phyloP scores from a whole-genome alignment of 2,888 invertebrate genomes.

The Rapana venosa region DNA sequence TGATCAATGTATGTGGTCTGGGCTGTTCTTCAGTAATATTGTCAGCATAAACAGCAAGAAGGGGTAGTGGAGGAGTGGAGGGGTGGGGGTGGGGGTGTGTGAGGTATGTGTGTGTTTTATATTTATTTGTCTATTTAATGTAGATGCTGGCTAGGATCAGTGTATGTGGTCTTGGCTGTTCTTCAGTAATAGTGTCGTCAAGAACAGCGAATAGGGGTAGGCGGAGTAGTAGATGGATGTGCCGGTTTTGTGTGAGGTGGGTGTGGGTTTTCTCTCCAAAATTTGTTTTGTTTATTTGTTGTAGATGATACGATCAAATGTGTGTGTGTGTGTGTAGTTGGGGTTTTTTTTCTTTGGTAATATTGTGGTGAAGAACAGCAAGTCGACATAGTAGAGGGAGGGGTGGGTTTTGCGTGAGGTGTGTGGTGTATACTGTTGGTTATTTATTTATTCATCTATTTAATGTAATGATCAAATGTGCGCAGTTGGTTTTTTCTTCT shows the following conservation, averaged over 20 bases:
- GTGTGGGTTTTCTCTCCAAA: too few relatives aligned
- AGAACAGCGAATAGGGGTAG: neutral
- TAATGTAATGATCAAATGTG: too few relatives aligned
- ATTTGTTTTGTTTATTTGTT: too few relatives aligned
- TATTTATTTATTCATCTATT: neutral
- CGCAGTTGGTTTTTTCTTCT: too few relatives aligned
- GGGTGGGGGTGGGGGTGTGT: too few relatives aligned
- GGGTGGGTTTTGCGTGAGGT: too few relatives aligned
- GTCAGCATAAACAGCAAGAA: constrained; percentile 54
- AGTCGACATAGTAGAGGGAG: neutral
- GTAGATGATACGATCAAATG: too few relatives aligned
- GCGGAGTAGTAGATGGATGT: too few relatives aligned
- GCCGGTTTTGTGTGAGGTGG: too few relatives aligned
- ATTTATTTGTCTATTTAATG: neutral
- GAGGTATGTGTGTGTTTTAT: neutral
- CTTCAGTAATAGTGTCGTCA: neutral
- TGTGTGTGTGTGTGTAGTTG: too few relatives aligned
- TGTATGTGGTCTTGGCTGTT: neutral
- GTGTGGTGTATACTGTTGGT: neutral
- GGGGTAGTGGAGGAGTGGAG: neutral
- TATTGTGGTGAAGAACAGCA: constrained; percentile 63
- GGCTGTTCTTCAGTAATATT: constrained; percentile 66
- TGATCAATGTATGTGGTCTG: too few relatives aligned
- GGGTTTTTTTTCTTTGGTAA: constrained; percentile 61
- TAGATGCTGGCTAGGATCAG: too few relatives aligned